Evolutionary conservation across 2,888 invertebrate species (phyloP).

Genomic region (Amphipyra berbera): DNA sequence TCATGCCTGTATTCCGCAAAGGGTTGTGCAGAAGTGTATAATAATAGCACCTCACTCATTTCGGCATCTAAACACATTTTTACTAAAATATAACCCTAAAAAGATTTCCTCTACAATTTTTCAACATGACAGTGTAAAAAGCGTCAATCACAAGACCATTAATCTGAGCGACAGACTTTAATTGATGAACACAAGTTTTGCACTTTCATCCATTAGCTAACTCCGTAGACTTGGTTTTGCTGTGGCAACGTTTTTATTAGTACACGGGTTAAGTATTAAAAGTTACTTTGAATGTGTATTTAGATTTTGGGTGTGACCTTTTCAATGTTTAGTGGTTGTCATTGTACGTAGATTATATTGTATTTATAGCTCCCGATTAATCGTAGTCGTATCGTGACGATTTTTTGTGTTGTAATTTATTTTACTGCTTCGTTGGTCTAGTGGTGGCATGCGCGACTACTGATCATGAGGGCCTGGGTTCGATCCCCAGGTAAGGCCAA

Average conservation of each 20-base stretch:
- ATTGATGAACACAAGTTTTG: conserved; percentile 47
- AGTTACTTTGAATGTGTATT: conserved; percentile 23
- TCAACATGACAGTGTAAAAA: conserved; percentile 33
- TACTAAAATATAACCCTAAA: not conserved
- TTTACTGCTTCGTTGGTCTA: too few species aligned
- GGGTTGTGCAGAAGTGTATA: too few species aligned
- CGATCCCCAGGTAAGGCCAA: too few species aligned
- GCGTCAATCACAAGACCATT: conserved; percentile 43
- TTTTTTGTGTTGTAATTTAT: too few species aligned
- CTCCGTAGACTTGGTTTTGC: conserved; percentile 24
- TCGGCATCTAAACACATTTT: too few species aligned
- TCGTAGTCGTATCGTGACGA: too few species aligned
- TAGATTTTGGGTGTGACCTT: not conserved
- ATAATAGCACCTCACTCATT: too few species aligned
- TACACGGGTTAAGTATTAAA: conserved; percentile 35
- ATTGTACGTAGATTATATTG: too few species aligned
- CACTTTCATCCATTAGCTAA: conserved; percentile 49
- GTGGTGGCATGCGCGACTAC: too few species aligned
- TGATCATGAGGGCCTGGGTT: too few species aligned
- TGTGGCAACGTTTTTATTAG: conserved; percentile 24
- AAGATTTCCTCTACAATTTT: conserved; percentile 9
- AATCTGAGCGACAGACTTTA: conserved; percentile 41
- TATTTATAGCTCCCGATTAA: too few species aligned
- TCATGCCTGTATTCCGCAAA: too few species aligned
- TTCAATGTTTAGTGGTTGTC: not conserved